phyloP scores from a whole-genome alignment of 2,888 invertebrate species.

The Mellilla xanthometata region DNA sequence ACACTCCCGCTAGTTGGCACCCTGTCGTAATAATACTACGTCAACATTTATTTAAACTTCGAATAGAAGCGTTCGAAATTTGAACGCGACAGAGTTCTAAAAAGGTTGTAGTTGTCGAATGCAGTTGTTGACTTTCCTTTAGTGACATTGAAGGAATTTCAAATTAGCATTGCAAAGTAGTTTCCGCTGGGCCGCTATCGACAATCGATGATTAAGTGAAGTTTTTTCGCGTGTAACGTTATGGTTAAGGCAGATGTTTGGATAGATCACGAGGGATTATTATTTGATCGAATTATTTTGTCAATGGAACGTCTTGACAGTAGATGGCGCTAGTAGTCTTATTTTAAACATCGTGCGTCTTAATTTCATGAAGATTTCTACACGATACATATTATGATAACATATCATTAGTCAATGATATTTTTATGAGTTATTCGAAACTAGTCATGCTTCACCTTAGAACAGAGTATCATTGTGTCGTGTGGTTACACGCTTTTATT shows the following conservation, averaged over 20 bases:
- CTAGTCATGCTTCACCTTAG: too few relatives aligned
- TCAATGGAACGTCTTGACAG: neutral
- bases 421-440: too few relatives aligned
- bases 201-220: conserved; percentile 66
- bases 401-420: too few relatives aligned
- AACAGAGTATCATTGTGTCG: too few relatives aligned
- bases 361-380: too few relatives aligned
- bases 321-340: conserved; percentile 20
- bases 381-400: too few relatives aligned
- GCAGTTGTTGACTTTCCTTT: conserved; percentile 24
- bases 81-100: conserved; percentile 3
- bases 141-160: conserved; percentile 69
- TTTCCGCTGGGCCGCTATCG: conserved; percentile 42
- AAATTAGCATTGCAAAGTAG: conserved; percentile 72
- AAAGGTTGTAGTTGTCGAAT: conserved; percentile 6
- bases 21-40: conserved; percentile 1
- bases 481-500: too few relatives aligned
- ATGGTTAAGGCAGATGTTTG: conserved; percentile 56
- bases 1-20: neutral
- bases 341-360: neutral
- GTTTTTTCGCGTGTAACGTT: conserved; percentile 51
- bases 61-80: conserved; percentile 5
- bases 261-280: conserved; percentile 2
- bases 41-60: conserved; percentile 17
- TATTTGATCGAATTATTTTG: neutral